These are phyloP conservation scores for Novumbra hubbsi DNA, from an alignment of 2,797 vertebrate genomes.

Conservation along the genomic window DNA sequence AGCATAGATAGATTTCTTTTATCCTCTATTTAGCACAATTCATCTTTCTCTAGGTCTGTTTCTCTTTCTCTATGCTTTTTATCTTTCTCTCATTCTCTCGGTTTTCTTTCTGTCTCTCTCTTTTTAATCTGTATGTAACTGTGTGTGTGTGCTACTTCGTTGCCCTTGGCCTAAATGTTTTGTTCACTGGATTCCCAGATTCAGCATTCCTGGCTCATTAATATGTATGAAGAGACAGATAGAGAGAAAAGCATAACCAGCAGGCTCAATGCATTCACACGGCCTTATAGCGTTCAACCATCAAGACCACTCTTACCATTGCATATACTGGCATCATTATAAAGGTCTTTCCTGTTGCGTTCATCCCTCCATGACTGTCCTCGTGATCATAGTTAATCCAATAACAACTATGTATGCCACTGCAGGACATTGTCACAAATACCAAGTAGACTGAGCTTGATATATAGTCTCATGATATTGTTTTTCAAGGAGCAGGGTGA, in stretches of 20 bases:
- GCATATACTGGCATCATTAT: background rate
- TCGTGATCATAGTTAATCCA: slow-evolving; percentile 15
- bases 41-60: background rate
- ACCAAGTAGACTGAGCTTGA: slow-evolving; percentile 7
- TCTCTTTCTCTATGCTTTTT: background rate
- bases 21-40: background rate
- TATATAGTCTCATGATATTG: background rate
- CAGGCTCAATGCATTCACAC: slow-evolving; percentile 30
- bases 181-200: slow-evolving; percentile 24
- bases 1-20: background rate
- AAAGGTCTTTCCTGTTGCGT: slow-evolving; percentile 5
- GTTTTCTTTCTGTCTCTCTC: background rate
- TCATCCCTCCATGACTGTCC: slow-evolving; percentile 16
- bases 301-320: slow-evolving; percentile 26
- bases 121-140: background rate
- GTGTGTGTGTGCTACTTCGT: background rate
- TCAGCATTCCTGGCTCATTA: slow-evolving; percentile 33
- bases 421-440: slow-evolving; percentile 11
- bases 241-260: slow-evolving; percentile 8
- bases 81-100: background rate
- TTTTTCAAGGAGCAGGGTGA: background rate
- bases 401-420: slow-evolving; percentile 8
- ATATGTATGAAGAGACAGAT: slow-evolving; percentile 43
- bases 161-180: slow-evolving; percentile 18
- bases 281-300: slow-evolving; percentile 33